A percentile compares a stretch with the other conserved stretches of the same genome.
phyloP scores from a whole-genome alignment of 2,113 vertebrate species.

The Bambusicola thoracicus region DNA sequence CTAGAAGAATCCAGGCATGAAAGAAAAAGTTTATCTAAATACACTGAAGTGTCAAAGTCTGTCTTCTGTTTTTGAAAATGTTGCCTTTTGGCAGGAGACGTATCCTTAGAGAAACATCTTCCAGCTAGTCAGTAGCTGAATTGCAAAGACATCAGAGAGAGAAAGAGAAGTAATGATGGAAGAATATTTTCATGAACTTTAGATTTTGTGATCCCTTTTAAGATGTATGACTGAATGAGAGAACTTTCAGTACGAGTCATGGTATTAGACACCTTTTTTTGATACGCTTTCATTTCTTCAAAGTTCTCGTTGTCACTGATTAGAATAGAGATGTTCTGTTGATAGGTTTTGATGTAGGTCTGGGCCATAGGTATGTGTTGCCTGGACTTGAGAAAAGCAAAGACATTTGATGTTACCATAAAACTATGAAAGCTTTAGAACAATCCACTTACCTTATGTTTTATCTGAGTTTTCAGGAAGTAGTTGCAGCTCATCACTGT shows the following conservation, averaged over 20 bases:
- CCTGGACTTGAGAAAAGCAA: neutral
- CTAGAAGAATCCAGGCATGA: neutral
- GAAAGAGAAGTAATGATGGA: neutral
- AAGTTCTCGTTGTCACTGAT: neutral
- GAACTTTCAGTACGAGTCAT: neutral
- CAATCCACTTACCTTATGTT: neutral
- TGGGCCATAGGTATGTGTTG: neutral
- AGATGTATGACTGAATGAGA: neutral
- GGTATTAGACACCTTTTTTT: neutral
- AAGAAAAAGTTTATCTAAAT: neutral
- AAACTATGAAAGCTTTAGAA: neutral
- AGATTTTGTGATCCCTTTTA: neutral
- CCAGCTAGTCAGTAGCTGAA: neutral
- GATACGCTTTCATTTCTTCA: neutral
- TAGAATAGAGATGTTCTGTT: neutral
- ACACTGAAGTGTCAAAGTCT: neutral
- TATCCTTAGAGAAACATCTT: neutral
- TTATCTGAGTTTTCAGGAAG: neutral
- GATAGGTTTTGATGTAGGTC: neutral
- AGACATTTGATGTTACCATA: neutral
- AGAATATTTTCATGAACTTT: neutral
- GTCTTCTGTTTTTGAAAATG: neutral
- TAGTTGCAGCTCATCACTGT: neutral
- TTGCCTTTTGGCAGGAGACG: neutral
- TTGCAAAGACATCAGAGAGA: neutral